Conservation (phyloP, 2,797 vertebrate species). For the Esox lucius region DNA sequence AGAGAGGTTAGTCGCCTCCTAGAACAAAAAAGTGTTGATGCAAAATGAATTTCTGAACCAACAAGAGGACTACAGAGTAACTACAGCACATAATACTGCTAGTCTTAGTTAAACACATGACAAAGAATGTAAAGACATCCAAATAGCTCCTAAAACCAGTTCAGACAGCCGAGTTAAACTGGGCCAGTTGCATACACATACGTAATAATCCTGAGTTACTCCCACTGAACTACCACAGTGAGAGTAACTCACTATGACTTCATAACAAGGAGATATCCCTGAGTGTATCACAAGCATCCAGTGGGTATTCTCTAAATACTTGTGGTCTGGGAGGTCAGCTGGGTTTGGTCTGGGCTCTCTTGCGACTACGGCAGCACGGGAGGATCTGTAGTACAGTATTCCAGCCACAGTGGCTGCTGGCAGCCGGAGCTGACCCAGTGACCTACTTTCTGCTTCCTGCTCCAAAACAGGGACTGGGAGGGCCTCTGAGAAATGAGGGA, state of each 20-base stretch:
- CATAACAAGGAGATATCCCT: background rate
- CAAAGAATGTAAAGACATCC: background rate
- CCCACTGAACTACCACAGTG: background rate
- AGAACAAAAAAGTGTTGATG: background rate
- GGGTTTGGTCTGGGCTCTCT: background rate
- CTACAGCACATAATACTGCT: background rate
- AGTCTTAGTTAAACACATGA: background rate
- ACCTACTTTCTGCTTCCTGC: conserved; percentile 74
- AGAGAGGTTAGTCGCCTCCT: conserved; percentile 21
- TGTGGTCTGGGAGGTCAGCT: background rate
- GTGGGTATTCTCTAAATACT: background rate
- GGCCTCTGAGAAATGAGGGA: conserved; percentile 39
- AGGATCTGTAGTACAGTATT: conserved; percentile 45
- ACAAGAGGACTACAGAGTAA: background rate
- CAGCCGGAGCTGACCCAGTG: conserved; percentile 76
- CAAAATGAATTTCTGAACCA: background rate
- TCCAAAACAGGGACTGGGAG: conserved; percentile 49
- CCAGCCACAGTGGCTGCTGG: conserved; percentile 59
- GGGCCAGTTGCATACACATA: background rate
- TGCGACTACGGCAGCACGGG: conserved; percentile 15
- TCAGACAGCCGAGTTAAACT: background rate
- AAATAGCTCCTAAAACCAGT: background rate
- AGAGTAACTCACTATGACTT: background rate
- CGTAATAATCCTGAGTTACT: background rate
- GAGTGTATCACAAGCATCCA: background rate